Evolutionary conservation across 2,888 invertebrate species (phyloP).

Genomic region (Drosophila stalkeri): DNA sequence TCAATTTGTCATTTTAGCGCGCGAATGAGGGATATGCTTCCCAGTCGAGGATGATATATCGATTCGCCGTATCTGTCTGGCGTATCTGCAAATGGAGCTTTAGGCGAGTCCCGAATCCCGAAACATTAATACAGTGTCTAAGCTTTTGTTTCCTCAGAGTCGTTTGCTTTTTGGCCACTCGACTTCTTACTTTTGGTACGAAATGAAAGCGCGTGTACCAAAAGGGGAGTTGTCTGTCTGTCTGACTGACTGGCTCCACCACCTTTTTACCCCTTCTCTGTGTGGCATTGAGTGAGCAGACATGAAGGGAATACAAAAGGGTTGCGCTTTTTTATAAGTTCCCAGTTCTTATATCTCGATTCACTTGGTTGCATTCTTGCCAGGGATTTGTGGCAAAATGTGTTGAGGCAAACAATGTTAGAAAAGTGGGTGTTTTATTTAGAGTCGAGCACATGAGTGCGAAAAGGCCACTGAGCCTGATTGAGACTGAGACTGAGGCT

Average conservation of each 20-base stretch:
- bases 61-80: not conserved
- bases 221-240: conserved; percentile 6
- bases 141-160: not conserved
- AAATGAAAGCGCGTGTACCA: conserved; percentile 10
- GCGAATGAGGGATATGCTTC: not conserved
- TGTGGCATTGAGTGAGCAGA: conserved; percentile 18
- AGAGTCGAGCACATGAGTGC: conserved; percentile 73
- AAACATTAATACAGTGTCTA: not conserved
- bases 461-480: conserved; percentile 49
- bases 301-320: conserved; percentile 47
- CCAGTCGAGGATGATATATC: not conserved
- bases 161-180: conserved; percentile 4
- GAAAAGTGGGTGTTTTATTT: conserved; percentile 74
- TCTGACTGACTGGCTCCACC: conserved; percentile 11
- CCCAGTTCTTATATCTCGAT: conserved; percentile 44
- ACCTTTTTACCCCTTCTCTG: conserved; percentile 11
- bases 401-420: conserved; percentile 32
- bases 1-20: not conserved
- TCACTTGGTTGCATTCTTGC: conserved; percentile 21
- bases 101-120: conserved; percentile 1
- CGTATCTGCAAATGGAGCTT: not conserved
- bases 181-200: not conserved
- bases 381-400: conserved; percentile 33
- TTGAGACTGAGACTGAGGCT: conserved; percentile 2
- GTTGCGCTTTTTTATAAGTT: conserved; percentile 47